A percentile compares a stretch with the other conserved stretches of the same genome.
Evolutionary conservation across 2,888 invertebrate genomes (phyloP).

Genomic region (Toxonevra muliebris): DNA sequence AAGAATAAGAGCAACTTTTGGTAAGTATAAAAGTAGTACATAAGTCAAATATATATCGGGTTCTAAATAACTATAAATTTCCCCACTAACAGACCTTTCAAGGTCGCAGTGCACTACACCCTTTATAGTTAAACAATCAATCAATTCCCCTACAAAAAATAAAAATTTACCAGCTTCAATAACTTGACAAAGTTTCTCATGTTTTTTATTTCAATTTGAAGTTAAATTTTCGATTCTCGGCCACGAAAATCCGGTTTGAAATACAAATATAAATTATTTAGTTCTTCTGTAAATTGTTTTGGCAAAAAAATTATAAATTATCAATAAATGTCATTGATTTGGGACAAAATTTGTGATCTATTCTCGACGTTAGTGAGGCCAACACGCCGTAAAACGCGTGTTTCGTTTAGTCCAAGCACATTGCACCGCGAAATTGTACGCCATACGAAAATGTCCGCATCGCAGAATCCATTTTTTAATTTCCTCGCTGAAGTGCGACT

Average conservation of each 20-base stretch:
- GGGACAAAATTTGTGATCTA: conserved; percentile 43
- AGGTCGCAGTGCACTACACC: no score
- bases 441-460: conserved; percentile 48
- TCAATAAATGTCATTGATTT: conserved; percentile 38
- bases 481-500: conserved; percentile 55
- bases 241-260: conserved; percentile 23
- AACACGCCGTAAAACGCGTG: conserved; percentile 40
- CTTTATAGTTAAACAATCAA: no score
- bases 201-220: conserved; percentile 14
- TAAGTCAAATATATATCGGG: no score
- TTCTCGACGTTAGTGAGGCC: conserved; percentile 38
- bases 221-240: conserved; percentile 15
- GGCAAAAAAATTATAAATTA: no score
- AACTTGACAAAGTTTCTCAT: not conserved
- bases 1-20: conserved; percentile 65
- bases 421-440: conserved; percentile 51
- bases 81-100: no score
- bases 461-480: conserved; percentile 56
- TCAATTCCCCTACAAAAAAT: no score
- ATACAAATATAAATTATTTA: no score
- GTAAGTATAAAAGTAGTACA: no score
- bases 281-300: no score
- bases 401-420: conserved; percentile 48
- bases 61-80: no score
- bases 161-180: not conserved